Evolutionary conservation across 2,888 invertebrate species (phyloP), one percentile per base, ranked within the genome.

Genomic region (Eupeodes luniger): DNA sequence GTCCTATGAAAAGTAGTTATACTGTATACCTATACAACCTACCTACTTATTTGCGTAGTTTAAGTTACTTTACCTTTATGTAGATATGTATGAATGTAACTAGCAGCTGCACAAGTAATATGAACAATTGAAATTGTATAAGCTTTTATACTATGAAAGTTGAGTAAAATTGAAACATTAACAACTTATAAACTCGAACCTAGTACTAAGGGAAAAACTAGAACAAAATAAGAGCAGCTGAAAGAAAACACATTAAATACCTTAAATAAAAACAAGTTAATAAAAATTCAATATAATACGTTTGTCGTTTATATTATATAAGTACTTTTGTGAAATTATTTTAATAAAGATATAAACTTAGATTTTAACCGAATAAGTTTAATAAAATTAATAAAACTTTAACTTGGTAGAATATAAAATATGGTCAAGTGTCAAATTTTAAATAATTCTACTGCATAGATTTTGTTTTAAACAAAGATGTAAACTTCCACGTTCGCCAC

Each of bases 121-220:
- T 47, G 80, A 64, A 80, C 72, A 72, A 80, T 72, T 80, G 72
- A 57, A 78, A 78, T 69, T 78, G 78, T 78, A 78, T 78, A 67
- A 78, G 49, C 72, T 72, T 80, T 80, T 80, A 67, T 77, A 36
- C 44, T 75, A 49, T 75, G 27, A 72, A 47, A 72, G 55, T 80
- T 80, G 80, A 80, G 62, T 72, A 19, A 72, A 72, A 64, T 64
- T 80, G 72, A 64, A 64, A 72, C 16, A 61, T 57, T 49, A n/a
- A 57, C 7, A 69, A 11, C 40, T 40, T 40, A 19, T 40, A 66
- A 0, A 34, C 11, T 27, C 27, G 27, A 59, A 59, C 27, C 3
- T 27, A 27, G 27, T 27, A 12, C 5, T 12, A 49, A 49, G 5
- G 10, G n/a, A 36, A 36, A 44, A 69, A 69, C 36, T 36, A 36